A percentile compares a stretch with the other conserved stretches of the same genome.
phyloP scores from a whole-genome alignment of 2,113 vertebrate species.

The Saguinus midas region DNA sequence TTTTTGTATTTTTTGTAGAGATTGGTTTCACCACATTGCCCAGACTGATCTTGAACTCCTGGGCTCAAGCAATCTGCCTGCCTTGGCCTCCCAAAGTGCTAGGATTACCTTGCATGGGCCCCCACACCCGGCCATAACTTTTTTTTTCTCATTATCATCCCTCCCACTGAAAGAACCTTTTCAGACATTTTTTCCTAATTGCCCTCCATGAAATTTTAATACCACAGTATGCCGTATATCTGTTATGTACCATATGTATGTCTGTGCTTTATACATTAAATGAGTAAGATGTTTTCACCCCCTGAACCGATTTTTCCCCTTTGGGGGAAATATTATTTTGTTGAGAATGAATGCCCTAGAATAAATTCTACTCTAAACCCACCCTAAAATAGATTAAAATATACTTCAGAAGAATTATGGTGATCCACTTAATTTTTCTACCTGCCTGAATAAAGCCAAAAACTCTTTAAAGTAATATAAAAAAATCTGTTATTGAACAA shows the following conservation, averaged over 20 bases:
- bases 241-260: neutral
- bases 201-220: neutral
- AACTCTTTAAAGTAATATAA: neutral
- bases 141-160: neutral
- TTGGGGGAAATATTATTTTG: neutral
- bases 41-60: too few species aligned
- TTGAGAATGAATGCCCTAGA: neutral
- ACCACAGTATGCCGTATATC: neutral
- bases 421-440: neutral
- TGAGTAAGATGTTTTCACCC: neutral
- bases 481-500: neutral
- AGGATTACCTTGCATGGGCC: too few species aligned
- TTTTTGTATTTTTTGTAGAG: too few species aligned
- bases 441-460: neutral
- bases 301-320: neutral
- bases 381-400: neutral
- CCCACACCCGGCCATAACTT: too few species aligned
- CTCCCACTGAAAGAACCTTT: neutral
- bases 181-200: neutral
- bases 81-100: too few species aligned
- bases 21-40: too few species aligned
- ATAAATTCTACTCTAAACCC: neutral
- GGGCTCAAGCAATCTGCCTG: too few species aligned
- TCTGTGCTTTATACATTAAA: neutral
- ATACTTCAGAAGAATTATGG: neutral